A percentile compares a stretch with the other conserved stretches of the same genome.
phyloP scores from a whole-genome alignment of 1,140 invertebrate species.

The Drosophila santomea region DNA sequence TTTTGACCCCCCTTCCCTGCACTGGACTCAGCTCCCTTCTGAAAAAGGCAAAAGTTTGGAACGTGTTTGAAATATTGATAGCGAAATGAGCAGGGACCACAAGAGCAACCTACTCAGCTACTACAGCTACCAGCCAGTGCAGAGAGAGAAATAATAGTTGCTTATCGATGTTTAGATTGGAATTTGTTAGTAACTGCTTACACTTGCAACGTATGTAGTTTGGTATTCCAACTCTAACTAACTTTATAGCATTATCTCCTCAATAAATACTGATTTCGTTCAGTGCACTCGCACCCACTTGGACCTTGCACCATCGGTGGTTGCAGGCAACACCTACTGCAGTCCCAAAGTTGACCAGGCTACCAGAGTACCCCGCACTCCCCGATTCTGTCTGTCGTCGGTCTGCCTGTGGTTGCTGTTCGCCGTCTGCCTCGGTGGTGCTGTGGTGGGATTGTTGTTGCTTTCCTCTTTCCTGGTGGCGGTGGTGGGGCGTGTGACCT shows the following conservation, averaged over 20 bases:
- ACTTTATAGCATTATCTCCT: neutral
- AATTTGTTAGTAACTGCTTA: neutral
- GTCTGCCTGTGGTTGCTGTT: constrained; percentile 59
- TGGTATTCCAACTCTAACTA: no score
- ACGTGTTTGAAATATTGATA: constrained; percentile 82
- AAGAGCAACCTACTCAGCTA: constrained; percentile 41
- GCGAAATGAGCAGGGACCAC: constrained; percentile 65
- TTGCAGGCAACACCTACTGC: constrained; percentile 70
- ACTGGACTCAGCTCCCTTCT: constrained; percentile 17
- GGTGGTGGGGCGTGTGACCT: constrained; percentile 29
- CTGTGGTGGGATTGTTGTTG: neutral
- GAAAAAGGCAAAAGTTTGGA: constrained; percentile 76
- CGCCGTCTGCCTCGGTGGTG: constrained; percentile 20
- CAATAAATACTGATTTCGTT: neutral
- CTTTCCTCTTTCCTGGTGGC: neutral
- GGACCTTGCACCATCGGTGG: constrained; percentile 59
- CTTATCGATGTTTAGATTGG: no score
- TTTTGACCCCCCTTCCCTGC: constrained; percentile 38
- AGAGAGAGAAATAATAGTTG: constrained; percentile 1
- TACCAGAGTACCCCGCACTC: constrained; percentile 15
- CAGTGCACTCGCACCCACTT: constrained; percentile 36
- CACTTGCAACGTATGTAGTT: no score
- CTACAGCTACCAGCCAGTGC: constrained; percentile 26
- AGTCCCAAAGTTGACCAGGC: constrained; percentile 41
- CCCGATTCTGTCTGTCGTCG: constrained; percentile 25